These are phyloP conservation scores for Musca domestica DNA, from an alignment of 1,140 invertebrate species.

Conservation along the genomic window DNA sequence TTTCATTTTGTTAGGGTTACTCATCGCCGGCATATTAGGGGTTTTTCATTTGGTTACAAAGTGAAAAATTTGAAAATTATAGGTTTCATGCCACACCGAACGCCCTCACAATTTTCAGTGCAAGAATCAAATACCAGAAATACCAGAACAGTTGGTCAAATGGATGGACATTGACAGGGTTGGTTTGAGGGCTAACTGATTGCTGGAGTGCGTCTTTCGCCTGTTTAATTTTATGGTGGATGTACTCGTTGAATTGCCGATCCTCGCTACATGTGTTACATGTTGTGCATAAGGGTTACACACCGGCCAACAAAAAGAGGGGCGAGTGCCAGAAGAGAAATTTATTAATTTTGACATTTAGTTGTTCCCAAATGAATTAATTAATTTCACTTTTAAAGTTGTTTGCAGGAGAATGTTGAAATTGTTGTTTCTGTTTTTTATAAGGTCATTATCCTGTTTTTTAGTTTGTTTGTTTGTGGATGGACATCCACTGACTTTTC, in stretches of 20 bases:
- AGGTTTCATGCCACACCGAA: conserved; percentile 2
- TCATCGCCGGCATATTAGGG: not conserved
- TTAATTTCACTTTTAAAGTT: conserved; percentile 13
- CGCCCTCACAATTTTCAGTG: conserved; percentile 6
- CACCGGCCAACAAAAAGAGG: no score
- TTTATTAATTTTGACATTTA: conserved; percentile 22
- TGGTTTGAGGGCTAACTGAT: no score
- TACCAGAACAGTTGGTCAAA: no score
- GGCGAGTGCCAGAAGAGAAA: not conserved
- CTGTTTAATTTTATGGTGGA: no score
- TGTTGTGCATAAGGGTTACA: no score
- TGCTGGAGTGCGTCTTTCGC: not conserved
- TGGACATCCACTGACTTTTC: conserved; percentile 8
- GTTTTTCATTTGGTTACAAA: conserved; percentile 1
- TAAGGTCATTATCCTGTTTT: conserved; percentile 8
- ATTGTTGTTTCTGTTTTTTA: not conserved
- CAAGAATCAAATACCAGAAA: not conserved
- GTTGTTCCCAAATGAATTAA: conserved; percentile 29
- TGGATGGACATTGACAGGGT: no score
- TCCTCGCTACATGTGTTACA: no score
- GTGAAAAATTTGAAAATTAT: conserved; percentile 19
- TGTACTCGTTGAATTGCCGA: no score
- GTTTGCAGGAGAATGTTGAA: not conserved
- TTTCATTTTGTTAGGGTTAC: conserved; percentile 1
- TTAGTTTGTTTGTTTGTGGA: not conserved